Conservation (phyloP, 2,888 invertebrate genomes). For the Nephrocerus scutellatus region DNA sequence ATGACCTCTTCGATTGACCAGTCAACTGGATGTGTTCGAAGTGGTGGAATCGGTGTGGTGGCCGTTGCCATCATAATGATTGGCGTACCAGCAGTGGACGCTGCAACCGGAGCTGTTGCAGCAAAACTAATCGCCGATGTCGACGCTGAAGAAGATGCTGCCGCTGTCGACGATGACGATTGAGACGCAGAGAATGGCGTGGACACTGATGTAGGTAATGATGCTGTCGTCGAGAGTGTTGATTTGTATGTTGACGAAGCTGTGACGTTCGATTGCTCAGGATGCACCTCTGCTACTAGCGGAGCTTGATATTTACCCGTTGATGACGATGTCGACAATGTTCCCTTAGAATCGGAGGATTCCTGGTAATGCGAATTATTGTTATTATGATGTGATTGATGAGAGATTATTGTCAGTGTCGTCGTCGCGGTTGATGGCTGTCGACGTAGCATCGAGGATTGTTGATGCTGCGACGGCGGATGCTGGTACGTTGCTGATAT, state of each 20-base stretch:
- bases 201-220: slow-evolving; percentile 39
- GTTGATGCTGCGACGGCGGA: slow-evolving; percentile 10
- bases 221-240: slow-evolving; percentile 39
- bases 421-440: slow-evolving; percentile 10
- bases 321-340: slow-evolving; percentile 24
- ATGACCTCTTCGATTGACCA: slow-evolving; percentile 96
- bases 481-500: too few relatives aligned
- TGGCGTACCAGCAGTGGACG: slow-evolving; percentile 28
- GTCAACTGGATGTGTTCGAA: slow-evolving; percentile 61
- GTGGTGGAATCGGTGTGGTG: slow-evolving; percentile 37
- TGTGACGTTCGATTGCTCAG: slow-evolving; percentile 37
- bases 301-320: slow-evolving; percentile 42
- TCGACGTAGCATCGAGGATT: slow-evolving; percentile 5
- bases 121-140: slow-evolving; percentile 41
- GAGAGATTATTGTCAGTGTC: slow-evolving; percentile 1
- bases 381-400: slow-evolving; percentile 11
- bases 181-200: slow-evolving; percentile 43
- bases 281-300: slow-evolving; percentile 43
- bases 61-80: slow-evolving; percentile 28
- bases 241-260: slow-evolving; percentile 35
- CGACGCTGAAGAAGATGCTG: slow-evolving; percentile 40
- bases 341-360: slow-evolving; percentile 15
- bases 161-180: slow-evolving; percentile 41
- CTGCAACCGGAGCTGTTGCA: slow-evolving; percentile 40
- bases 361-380: too few relatives aligned